phyloP scores from a whole-genome alignment of 1,140 invertebrate genomes.

The Coenobita brevimanus region DNA sequence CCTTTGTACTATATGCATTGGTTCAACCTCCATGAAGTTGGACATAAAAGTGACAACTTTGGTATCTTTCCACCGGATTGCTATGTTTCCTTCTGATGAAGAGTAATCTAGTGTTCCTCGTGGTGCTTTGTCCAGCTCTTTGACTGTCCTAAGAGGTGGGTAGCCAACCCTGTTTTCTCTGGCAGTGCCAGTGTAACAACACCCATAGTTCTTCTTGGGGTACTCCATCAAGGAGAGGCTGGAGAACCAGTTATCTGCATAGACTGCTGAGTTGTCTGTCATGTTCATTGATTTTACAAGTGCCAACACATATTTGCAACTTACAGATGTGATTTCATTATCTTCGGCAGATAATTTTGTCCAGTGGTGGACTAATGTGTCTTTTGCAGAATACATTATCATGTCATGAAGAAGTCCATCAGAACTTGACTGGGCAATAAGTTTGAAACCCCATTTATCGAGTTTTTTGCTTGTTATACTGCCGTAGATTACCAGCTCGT shows the following conservation, averaged over 20 bases:
- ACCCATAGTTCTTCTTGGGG: not conserved
- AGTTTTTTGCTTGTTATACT: too few species aligned
- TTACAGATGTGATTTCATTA: too few species aligned
- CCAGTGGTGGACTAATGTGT: too few species aligned
- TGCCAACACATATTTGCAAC: not conserved
- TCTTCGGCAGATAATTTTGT: too few species aligned
- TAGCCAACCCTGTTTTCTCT: not conserved
- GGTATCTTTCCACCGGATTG: not conserved
- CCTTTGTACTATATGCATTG: not conserved
- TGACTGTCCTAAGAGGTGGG: not conserved
- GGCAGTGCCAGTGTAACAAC: not conserved
- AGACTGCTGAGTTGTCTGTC: not conserved
- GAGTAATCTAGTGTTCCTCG: not conserved
- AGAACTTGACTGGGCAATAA: too few species aligned
- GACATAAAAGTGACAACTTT: not conserved
- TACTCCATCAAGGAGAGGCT: not conserved
- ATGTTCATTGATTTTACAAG: not conserved
- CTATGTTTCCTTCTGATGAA: not conserved
- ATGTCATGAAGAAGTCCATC: too few species aligned
- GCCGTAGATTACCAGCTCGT: too few species aligned
- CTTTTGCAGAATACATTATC: too few species aligned
- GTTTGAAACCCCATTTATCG: not conserved
- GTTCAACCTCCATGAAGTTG: not conserved
- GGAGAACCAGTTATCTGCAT: constrained; percentile 15
- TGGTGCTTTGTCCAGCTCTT: not conserved